phyloP scores from a whole-genome alignment of 2,113 vertebrate genomes.

The Tricholaema leucomelas region DNA sequence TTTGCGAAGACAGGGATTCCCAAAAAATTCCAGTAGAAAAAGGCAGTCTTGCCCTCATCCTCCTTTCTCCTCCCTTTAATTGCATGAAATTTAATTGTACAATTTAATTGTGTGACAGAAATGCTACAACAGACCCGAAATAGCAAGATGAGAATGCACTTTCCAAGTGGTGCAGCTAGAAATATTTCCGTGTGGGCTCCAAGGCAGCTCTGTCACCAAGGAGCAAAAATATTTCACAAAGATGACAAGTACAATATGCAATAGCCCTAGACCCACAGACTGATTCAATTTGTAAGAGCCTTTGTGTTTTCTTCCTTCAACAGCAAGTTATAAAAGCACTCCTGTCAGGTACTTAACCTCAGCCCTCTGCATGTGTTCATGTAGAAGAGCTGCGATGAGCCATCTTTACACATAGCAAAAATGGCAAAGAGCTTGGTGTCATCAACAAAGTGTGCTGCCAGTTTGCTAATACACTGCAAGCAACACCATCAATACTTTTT shows the following conservation, averaged over 20 bases:
- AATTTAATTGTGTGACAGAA: background rate
- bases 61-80: background rate
- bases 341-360: background rate
- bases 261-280: background rate
- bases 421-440: background rate
- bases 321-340: background rate
- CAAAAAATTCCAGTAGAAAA: slow-evolving; percentile 22
- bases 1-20: slow-evolving; percentile 71
- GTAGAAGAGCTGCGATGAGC: background rate
- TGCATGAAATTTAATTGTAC: background rate
- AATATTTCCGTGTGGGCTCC: background rate
- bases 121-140: background rate
- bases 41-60: background rate
- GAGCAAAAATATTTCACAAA: background rate
- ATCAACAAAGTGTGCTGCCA: slow-evolving; percentile 32
- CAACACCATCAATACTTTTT: background rate
- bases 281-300: background rate
- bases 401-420: background rate
- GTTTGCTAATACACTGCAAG: background rate
- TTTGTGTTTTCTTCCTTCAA: background rate
- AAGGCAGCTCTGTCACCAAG: background rate
- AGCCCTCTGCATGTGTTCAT: background rate
- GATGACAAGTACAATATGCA: background rate
- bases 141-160: background rate
- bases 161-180: background rate